Percentiles rank a stretch among this genome's conserved stretches.
Conservation (phyloP, 2,888 invertebrate genomes). For the Crematogaster levior region DNA sequence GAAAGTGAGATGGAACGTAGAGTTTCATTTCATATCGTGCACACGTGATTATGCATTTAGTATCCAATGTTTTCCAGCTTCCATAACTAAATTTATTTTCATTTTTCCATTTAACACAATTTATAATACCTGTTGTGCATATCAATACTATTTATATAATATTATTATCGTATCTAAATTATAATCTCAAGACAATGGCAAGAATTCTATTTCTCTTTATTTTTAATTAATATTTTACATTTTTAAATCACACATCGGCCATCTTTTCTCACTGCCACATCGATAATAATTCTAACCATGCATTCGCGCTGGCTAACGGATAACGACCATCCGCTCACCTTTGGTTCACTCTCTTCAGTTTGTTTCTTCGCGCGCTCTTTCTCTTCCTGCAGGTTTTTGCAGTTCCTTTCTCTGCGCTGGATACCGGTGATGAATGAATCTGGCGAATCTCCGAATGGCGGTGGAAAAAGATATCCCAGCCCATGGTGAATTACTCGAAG, state of each 20-base stretch:
- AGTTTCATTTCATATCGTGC: conserved; percentile 38
- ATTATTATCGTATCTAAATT: too few species aligned
- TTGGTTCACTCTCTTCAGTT: conserved; percentile 61
- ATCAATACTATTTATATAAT: too few species aligned
- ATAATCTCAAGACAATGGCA: too few species aligned
- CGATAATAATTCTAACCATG: conserved; percentile 62
- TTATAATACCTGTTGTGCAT: too few species aligned
- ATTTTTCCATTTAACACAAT: not conserved
- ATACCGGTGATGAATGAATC: conserved; percentile 75
- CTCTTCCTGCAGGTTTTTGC: conserved; percentile 70
- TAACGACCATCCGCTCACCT: conserved; percentile 69
- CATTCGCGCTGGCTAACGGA: conserved; percentile 57
- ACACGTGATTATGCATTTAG: conserved; percentile 10
- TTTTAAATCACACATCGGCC: not conserved
- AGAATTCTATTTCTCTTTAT: too few species aligned
- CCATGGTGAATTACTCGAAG: conserved; percentile 75
- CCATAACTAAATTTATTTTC: not conserved
- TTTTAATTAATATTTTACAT: not conserved
- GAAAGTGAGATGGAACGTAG: conserved; percentile 71
- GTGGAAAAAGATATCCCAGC: conserved; percentile 71
- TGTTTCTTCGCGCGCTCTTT: conserved; percentile 64
- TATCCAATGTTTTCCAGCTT: not conserved
- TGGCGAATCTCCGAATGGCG: conserved; percentile 74
- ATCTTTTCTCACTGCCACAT: conserved; percentile 60
- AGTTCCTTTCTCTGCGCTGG: conserved; percentile 73